Evolutionary conservation across 2,113 vertebrate species (phyloP), one percentile per base, ranked within the genome.

Genomic region (Natator depressus): DNA sequence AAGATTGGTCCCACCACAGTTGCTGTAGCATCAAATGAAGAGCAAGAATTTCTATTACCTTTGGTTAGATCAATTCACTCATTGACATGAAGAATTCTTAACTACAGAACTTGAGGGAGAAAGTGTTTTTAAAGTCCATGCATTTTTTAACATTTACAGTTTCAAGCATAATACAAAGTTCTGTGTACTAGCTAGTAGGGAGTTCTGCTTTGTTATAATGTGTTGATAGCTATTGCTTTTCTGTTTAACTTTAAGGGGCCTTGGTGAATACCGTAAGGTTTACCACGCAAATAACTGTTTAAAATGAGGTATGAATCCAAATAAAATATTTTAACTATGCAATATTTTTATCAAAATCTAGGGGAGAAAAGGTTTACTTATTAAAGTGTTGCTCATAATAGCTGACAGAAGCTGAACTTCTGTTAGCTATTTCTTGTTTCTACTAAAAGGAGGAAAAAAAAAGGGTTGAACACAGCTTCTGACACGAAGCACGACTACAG

Each of bases 301-400:
- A 95, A 98, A 96, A 96, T 96, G 94, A 98, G 93, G 95, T 97
- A 96, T 94, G 92, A 84, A 90, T 96, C 96, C 96, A 96, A 96
- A 94, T 97, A 97, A 98, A 97, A 95, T 91, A 81, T 97, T 97
- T 97, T 95, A 86, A 94, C 94, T 96, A 49, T 6, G 53, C 94
- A 84, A 59, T 65, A 46, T 83, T 91, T 95, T 80, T 42, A 90
- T 89, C 55, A 93, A 97, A 98, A 96, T 97, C 92, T 97, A 96
- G 91, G 93, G 76, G 87, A 96, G 92, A 96, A 85, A 83, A 85
- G 25, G 69, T 96, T 97, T 96, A 96, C 89, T 88, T 92, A 88
- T 88, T 82, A 91, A 97, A 97, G 93, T 93, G 95, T 91, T 93
- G 89, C 95, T 96, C 93, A 78, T 94, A 97, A 96, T 93, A 96